Evolutionary conservation across 2,797 vertebrate species (phyloP), one percentile per base, ranked within the genome.

Genomic region (Zalophus californianus): DNA sequence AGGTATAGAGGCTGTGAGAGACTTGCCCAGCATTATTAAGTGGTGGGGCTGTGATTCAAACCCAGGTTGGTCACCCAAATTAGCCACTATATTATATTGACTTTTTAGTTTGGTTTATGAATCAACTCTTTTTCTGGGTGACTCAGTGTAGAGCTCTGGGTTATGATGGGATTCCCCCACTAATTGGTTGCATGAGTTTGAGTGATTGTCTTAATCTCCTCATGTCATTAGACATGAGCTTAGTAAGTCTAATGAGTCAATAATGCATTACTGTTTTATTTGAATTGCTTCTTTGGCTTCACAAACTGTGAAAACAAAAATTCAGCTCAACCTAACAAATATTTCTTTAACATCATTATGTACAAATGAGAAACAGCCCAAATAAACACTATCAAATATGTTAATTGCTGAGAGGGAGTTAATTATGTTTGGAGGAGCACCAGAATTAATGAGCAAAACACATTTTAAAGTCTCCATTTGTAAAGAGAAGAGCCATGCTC

Each of bases 391-490:
- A 84, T 84, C 44, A 79, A 56, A 16, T 77, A 78, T 85, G 25
- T 70, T 79, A 70, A 38, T 70, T 94, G 44, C 35, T 62, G 56
- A 86, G 58, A 82, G n/a, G n/a, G 29, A 96, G 54, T 82, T 93
- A 50, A 83, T 88, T 84, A 62, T 78, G 14, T 84, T 54, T 72
- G 70, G 35, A 84, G 29, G 54, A 89, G 88, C 25, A 62, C 23
- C 84, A 94, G 35, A 88, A 62, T 83, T 52, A 64, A 86, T 29
- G 41, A 86, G 75, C 3, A 86, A 72, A 80, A 86, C 21, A 64
- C 5, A 41, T 21, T 58, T 52, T 52, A 91, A 84, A 25, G 12
- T 85, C 73, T 58, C 29, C 32, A 72, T 29, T 79, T 54, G n/a
- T 68, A 83, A 88, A 44, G 68, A 89, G 20, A 88, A 38, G 25